These are phyloP conservation scores for Colletes latitarsis DNA, from an alignment of 1,140 invertebrate genomes.

Conservation along the genomic window DNA sequence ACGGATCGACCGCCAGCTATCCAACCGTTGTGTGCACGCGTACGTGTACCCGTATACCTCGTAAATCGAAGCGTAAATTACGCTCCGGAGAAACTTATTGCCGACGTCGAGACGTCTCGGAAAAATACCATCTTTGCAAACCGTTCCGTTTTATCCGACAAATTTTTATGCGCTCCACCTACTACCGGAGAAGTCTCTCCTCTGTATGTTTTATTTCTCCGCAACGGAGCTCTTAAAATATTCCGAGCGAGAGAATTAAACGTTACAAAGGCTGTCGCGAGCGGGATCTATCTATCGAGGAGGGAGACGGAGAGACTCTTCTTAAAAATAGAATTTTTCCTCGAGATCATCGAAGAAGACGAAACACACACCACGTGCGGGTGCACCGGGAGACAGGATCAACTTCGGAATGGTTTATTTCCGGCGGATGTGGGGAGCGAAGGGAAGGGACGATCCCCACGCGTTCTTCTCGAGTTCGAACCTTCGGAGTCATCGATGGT, in stretches of 20 bases:
- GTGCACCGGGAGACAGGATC: conserved; percentile 38
- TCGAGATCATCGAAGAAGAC: conserved; percentile 46
- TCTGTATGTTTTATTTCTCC: neutral
- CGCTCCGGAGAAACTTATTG: conserved; percentile 3
- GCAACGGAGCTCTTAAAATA: neutral
- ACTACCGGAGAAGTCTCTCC: neutral
- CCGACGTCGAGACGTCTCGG: neutral
- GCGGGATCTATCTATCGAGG: neutral
- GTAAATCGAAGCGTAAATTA: conserved; percentile 51
- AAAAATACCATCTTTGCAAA: conserved; percentile 13
- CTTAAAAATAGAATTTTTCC: conserved; percentile 43
- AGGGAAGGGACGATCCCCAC: neutral
- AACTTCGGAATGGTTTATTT: conserved; percentile 49
- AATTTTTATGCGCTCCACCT: neutral
- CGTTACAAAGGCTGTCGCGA: neutral
- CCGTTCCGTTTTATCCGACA: conserved; percentile 2
- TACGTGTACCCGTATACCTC: conserved; percentile 17
- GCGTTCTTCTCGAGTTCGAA: neutral
- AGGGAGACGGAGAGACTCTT: neutral
- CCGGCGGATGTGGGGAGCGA: conserved; percentile 36
- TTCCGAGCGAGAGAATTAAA: conserved; percentile 9
- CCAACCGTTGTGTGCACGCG: too few species aligned
- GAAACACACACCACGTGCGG: conserved; percentile 44
- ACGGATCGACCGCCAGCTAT: conserved; percentile 10
- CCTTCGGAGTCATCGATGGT: conserved; percentile 16